Conservation (phyloP, 2,888 invertebrate genomes). For the Lasioglossum zephyrum region DNA sequence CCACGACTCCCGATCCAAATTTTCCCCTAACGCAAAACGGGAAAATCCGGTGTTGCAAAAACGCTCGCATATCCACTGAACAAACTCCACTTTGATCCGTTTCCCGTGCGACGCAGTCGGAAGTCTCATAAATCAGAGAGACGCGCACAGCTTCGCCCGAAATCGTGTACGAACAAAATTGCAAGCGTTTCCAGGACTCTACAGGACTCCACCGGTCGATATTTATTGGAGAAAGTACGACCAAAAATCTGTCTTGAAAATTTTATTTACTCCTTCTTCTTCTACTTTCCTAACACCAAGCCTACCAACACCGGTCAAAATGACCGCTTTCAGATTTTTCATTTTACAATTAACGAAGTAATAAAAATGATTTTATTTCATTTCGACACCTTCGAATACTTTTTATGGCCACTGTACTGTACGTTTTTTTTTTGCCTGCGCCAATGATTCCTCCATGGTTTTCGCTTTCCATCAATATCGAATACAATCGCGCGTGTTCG, state of each 20-base stretch:
- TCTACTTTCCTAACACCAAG: too few species aligned
- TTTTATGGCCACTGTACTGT: background rate
- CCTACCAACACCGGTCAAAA: too few species aligned
- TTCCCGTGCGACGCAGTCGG: conserved; percentile 7
- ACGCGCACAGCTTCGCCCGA: background rate
- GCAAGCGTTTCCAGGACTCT: background rate
- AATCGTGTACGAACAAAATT: background rate
- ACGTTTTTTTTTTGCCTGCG: background rate
- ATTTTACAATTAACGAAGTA: too few species aligned
- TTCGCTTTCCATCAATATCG: background rate
- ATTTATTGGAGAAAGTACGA: too few species aligned
- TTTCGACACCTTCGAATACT: background rate
- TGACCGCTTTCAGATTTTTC: too few species aligned
- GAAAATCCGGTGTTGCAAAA: conserved; percentile 19
- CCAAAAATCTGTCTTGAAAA: too few species aligned
- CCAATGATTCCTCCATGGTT: background rate
- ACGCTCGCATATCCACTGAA: conserved; percentile 6
- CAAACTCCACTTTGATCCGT: conserved; percentile 40
- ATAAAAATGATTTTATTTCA: background rate
- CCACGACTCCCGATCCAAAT: background rate
- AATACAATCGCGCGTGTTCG: background rate
- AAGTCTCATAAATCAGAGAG: background rate
- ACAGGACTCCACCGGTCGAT: background rate
- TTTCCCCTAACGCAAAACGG: background rate
- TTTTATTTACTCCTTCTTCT: too few species aligned